These are phyloP conservation scores for Ophion costatus DNA, from an alignment of 2,888 invertebrate species.

Conservation along the genomic window DNA sequence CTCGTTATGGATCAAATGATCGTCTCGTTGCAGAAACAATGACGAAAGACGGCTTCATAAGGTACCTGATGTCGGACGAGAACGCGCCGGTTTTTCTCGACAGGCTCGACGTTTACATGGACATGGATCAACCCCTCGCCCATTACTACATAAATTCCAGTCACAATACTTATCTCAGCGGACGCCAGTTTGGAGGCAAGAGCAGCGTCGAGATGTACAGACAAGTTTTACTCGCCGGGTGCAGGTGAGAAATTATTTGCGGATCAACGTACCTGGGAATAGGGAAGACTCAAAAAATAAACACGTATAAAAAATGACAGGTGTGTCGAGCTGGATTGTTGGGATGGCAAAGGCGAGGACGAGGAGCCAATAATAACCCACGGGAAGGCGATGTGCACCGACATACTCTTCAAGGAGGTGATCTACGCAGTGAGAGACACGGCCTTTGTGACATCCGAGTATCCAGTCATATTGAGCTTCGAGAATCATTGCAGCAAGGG, in stretches of 20 bases:
- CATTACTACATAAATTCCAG: slow-evolving; percentile 99
- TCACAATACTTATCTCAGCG: slow-evolving; percentile 97
- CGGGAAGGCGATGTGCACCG: slow-evolving; percentile 91
- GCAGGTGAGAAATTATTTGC: slow-evolving; percentile 87
- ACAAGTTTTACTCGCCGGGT: slow-evolving; percentile 97
- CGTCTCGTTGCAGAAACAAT: slow-evolving; percentile 87
- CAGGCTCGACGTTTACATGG: slow-evolving; percentile 98
- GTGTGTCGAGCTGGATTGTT: slow-evolving; percentile 89
- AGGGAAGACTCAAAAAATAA: not conserved
- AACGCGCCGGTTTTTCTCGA: slow-evolving; percentile 99
- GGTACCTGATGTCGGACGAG: slow-evolving; percentile 99
- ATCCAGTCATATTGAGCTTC: slow-evolving; percentile 88
- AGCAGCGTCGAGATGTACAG: slow-evolving; percentile 99
- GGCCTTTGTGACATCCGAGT: slow-evolving; percentile 88
- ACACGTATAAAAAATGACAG: slow-evolving; percentile 77
- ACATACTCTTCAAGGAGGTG: slow-evolving; percentile 87
- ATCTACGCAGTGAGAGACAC: slow-evolving; percentile 88
- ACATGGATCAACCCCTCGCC: slow-evolving; percentile 99
- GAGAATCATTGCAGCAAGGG: slow-evolving; percentile 88
- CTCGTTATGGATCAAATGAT: too few species aligned
- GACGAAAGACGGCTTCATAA: slow-evolving; percentile 97
- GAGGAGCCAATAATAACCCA: slow-evolving; percentile 90
- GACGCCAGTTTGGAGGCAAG: slow-evolving; percentile 98
- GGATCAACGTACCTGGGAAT: not conserved
- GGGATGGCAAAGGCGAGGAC: slow-evolving; percentile 88